A percentile compares a stretch with the other conserved stretches of the same genome.
Conservation (phyloP, 2,888 invertebrate species). For the Polydrusus tereticollis region DNA sequence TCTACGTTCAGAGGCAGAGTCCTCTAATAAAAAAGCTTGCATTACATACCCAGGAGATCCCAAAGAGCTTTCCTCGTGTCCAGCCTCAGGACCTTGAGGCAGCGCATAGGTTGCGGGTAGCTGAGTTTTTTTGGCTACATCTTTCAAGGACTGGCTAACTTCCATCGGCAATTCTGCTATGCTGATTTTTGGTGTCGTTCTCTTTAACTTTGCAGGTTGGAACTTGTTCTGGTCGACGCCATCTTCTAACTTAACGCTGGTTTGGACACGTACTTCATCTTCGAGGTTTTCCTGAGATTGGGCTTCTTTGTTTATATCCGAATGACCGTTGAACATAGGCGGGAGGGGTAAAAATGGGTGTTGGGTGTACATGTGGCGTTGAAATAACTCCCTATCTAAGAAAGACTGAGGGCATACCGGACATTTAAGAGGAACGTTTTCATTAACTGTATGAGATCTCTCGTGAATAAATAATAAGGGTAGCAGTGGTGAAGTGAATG, state of each 20-base stretch:
- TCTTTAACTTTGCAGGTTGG: constrained; percentile 25
- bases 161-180: constrained; percentile 63
- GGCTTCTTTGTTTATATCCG: constrained; percentile 59
- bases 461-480: constrained; percentile 94
- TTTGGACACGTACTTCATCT: constrained; percentile 54
- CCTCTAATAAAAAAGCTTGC: constrained; percentile 92
- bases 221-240: constrained; percentile 28
- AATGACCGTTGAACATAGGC: constrained; percentile 65
- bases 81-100: constrained; percentile 67
- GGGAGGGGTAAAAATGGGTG: constrained; percentile 68
- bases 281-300: constrained; percentile 53
- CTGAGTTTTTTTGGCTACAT: constrained; percentile 70
- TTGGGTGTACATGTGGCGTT: constrained; percentile 75
- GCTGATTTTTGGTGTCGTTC: constrained; percentile 54
- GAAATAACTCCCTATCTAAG: constrained; percentile 71
- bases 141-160: constrained; percentile 68
- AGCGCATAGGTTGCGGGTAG: constrained; percentile 76
- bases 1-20: constrained; percentile 69
- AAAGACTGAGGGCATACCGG: constrained; percentile 74
- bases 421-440: constrained; percentile 68
- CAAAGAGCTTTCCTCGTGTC: constrained; percentile 50
- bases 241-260: constrained; percentile 44
- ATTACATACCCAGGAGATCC: constrained; percentile 75
- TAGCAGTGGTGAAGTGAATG: constrained; percentile 89
- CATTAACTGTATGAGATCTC: constrained; percentile 76